These are phyloP conservation scores for Phylloscopus trochiloides DNA, from an alignment of 2,113 vertebrate species.

Conservation along the genomic window DNA sequence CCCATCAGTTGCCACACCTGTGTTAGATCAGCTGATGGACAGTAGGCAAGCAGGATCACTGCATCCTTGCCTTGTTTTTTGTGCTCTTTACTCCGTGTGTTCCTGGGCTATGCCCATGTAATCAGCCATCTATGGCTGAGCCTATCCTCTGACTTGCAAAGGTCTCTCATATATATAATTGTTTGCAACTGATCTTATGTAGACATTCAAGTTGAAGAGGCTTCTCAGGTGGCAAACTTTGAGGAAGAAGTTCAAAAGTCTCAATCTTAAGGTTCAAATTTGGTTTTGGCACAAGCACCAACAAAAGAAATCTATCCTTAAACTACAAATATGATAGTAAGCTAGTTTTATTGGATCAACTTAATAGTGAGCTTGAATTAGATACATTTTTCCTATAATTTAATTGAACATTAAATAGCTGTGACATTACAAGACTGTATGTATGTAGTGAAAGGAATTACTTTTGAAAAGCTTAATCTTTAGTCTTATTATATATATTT, in stretches of 20 bases:
- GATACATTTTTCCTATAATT: not conserved
- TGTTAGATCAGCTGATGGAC: not conserved
- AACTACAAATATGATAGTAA: not conserved
- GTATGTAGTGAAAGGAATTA: not conserved
- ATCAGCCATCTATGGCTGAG: not conserved
- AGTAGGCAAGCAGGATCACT: not conserved
- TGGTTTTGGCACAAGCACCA: not conserved
- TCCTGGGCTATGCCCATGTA: rapidly evolving
- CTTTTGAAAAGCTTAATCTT: not conserved
- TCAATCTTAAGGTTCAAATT: not conserved
- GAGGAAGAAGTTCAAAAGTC: not conserved
- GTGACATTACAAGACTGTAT: not conserved
- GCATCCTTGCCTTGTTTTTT: not conserved
- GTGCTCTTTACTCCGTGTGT: not conserved
- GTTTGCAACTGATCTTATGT: not conserved
- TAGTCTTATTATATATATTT: not conserved
- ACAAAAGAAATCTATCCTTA: not conserved
- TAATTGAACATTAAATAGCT: not conserved
- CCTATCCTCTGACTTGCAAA: not conserved
- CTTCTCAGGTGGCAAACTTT: not conserved
- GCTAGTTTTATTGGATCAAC: not conserved
- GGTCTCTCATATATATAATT: not conserved
- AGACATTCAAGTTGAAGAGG: not conserved
- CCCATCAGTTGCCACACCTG: rapidly evolving
- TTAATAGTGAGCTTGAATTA: not conserved